Evolutionary conservation across 2,888 invertebrate species (phyloP), one percentile per base, ranked within the genome.

Genomic region (Phasia obesa): DNA sequence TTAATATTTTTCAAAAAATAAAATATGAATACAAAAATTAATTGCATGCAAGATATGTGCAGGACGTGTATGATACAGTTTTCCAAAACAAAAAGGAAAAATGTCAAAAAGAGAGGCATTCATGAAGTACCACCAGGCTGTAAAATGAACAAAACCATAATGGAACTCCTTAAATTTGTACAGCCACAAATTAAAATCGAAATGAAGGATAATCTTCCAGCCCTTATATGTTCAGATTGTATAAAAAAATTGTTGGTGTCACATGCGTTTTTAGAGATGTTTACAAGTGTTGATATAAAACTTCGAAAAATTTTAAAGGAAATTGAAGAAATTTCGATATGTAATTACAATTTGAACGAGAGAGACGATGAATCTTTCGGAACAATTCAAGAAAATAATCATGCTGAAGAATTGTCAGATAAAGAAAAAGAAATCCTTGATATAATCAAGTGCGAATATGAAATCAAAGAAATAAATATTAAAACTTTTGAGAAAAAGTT

Each of bases 41-140:
- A 21, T n/a, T 59, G 38, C 2, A 21, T 81, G 2, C 57, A 38
- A 42, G 55, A 79, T 59, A 31, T 83, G 44, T 83, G 83, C 31
- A 79, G 83, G 38, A 79, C 83, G 4, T 83, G 83, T 35, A 75
- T 83, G 79, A 27, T 17, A 51, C 23, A 38, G 1, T 62, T 77
- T 47, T 38, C 69, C 5, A 62, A 69, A 60, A 44, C 23, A 11
- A 38, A 59, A 47, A 62, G 23, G n/a, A 25, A 55, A 47, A 35
- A 1, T 25, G 35, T 6, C 5, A 59, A 27, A 13, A 76, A 47
- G 3, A 69, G 67, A 17, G 44, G 35, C 27, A 75, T 78, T 17
- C 17, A 27, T 11, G 77, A 82, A n/a, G 19, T 62, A 35, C 77
- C 69, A 27, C 4, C 21, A 44, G 78, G 38, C 3, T n/a, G 51